Percentiles rank a stretch among this genome's conserved stretches.
Conservation (phyloP, 2,797 vertebrate species). For the Poeciliopsis presidionis region DNA sequence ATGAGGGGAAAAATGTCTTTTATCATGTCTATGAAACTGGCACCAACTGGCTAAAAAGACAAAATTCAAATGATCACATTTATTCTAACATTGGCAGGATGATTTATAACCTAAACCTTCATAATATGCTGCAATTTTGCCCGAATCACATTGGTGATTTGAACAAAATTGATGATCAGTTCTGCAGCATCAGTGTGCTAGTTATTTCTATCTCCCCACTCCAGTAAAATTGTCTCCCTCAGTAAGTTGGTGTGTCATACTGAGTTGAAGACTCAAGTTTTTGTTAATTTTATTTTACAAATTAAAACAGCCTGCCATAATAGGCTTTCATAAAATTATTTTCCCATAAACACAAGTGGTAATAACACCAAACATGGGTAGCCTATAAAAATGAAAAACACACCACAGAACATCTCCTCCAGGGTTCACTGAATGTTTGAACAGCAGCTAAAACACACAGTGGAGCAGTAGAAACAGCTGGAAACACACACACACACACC, state of each 20-base stretch:
- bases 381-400: conserved; percentile 11
- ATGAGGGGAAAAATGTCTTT: neutral
- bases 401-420: conserved; percentile 2
- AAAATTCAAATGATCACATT: neutral
- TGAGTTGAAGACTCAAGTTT: neutral
- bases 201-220: neutral
- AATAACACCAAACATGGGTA: conserved; percentile 1
- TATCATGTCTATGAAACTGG: neutral
- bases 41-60: neutral
- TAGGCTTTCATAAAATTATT: neutral
- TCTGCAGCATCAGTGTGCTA: neutral
- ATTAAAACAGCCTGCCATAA: neutral
- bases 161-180: neutral
- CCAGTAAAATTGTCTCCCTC: neutral
- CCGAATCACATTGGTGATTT: neutral
- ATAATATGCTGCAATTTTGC: too few relatives aligned
- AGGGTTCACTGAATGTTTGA: conserved; percentile 4
- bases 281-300: neutral
- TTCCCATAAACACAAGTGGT: neutral
- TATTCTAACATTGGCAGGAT: neutral
- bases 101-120: too few relatives aligned
- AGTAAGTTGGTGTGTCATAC: neutral
- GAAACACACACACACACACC: neutral
- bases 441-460: conserved; percentile 4
- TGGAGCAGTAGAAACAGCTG: neutral